Percentiles rank a stretch among this genome's conserved stretches.
phyloP scores from a whole-genome alignment of 2,888 invertebrate species.

The Smittia aterrima region DNA sequence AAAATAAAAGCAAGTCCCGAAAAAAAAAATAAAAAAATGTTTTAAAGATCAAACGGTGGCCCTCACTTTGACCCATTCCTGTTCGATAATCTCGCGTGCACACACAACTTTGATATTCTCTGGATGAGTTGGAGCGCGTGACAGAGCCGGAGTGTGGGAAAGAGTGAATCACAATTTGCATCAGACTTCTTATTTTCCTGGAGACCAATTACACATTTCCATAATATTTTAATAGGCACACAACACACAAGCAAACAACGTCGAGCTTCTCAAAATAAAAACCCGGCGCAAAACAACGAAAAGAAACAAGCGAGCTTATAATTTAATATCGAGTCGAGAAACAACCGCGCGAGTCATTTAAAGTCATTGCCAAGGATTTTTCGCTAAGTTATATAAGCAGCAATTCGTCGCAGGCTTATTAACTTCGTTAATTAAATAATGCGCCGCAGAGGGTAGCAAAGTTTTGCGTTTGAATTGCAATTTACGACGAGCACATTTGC shows the following conservation, averaged over 20 bases:
- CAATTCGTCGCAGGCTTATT: conserved; percentile 22
- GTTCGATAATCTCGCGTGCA: neutral
- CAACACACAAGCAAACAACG: neutral
- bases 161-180: neutral
- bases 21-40: too few relatives aligned
- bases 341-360: conserved; percentile 48
- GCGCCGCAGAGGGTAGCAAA: neutral
- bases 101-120: neutral
- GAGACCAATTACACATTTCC: conserved; percentile 4
- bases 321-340: conserved; percentile 7
- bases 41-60: too few relatives aligned
- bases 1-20: too few relatives aligned
- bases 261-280: neutral
- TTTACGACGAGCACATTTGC: neutral
- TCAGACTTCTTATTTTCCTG: neutral
- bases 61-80: neutral
- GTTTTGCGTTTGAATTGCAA: neutral
- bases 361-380: conserved; percentile 56
- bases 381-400: conserved; percentile 29
- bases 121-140: neutral
- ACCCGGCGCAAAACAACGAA: conserved; percentile 5
- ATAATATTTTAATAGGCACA: neutral
- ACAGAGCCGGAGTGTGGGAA: conserved; percentile 7
- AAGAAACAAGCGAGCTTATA: conserved; percentile 4
- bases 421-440: conserved; percentile 37